Percentiles rank a stretch among this genome's conserved stretches.
phyloP scores from a whole-genome alignment of 2,888 invertebrate species.

The Hyposoter dolosus region DNA sequence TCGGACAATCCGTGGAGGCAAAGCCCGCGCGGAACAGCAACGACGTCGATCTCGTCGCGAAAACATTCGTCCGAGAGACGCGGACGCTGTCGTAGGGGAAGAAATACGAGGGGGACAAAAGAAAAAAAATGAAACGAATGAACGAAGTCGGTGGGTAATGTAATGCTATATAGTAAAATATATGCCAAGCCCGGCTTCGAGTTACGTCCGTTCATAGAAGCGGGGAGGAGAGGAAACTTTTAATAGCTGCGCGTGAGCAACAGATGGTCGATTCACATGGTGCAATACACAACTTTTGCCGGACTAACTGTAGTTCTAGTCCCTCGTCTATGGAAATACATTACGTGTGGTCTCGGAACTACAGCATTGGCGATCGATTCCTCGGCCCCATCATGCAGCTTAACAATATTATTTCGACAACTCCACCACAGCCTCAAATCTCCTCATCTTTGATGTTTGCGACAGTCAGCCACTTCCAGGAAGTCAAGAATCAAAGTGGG shows the following conservation, averaged over 20 bases:
- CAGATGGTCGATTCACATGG: slow-evolving; percentile 71
- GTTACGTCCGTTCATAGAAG: slow-evolving; percentile 65
- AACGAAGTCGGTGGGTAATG: slow-evolving; percentile 62
- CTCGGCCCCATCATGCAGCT: background rate
- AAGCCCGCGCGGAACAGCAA: slow-evolving; percentile 27
- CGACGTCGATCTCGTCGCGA: slow-evolving; percentile 62
- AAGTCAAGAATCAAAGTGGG: slow-evolving; percentile 32
- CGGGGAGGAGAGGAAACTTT: slow-evolving; percentile 34
- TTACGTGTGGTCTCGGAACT: slow-evolving; percentile 38
- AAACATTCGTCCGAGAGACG: slow-evolving; percentile 58
- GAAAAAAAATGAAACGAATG: slow-evolving; percentile 41
- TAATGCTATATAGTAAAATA: slow-evolving; percentile 69
- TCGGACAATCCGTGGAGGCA: slow-evolving; percentile 33
- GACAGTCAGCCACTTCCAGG: slow-evolving; percentile 12
- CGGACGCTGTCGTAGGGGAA: slow-evolving; percentile 19
- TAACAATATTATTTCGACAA: background rate
- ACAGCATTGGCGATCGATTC: slow-evolving; percentile 1
- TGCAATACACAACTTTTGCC: slow-evolving; percentile 52
- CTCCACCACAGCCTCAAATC: background rate
- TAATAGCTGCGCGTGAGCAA: slow-evolving; percentile 67
- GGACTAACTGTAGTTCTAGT: slow-evolving; percentile 39
- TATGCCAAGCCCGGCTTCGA: slow-evolving; percentile 61
- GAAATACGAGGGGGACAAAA: slow-evolving; percentile 26
- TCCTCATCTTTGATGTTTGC: slow-evolving; percentile 3
- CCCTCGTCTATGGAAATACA: slow-evolving; percentile 42